These are phyloP conservation scores for Euwallacea fornicatus DNA, from an alignment of 1,140 invertebrate genomes.

Conservation along the genomic window DNA sequence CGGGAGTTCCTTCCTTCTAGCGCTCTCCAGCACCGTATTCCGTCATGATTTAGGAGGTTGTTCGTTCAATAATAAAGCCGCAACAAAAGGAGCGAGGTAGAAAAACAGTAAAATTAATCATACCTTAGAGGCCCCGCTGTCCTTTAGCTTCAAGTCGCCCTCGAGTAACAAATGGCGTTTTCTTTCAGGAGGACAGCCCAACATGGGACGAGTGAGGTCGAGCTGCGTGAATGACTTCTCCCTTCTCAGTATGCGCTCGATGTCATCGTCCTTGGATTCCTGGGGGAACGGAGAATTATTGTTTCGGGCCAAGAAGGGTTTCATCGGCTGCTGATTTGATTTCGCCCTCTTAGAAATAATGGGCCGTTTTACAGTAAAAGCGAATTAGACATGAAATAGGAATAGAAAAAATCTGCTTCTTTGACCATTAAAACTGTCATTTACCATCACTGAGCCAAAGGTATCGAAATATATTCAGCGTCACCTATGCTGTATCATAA, in stretches of 20 bases:
- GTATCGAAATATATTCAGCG: too few relatives aligned
- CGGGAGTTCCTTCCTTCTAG: too few relatives aligned
- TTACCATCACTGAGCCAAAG: too few relatives aligned
- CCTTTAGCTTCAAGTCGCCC: conserved; percentile 83
- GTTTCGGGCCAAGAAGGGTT: neutral
- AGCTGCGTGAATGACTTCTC: conserved; percentile 63
- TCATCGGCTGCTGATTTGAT: too few relatives aligned
- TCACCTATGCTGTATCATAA: too few relatives aligned
- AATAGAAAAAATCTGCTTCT: neutral
- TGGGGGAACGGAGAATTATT: conserved; percentile 28
- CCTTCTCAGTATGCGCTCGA: conserved; percentile 67
- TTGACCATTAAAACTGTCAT: too few relatives aligned
- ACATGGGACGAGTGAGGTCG: conserved; percentile 83
- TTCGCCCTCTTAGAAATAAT: neutral
- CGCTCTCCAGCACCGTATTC: neutral
- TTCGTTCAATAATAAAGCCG: conserved; percentile 3
- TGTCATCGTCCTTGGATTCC: conserved; percentile 73
- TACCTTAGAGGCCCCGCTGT: conserved; percentile 72
- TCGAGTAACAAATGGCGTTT: conserved; percentile 80
- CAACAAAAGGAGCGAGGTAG: conserved; percentile 4
- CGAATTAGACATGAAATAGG: neutral
- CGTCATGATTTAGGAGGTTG: conserved; percentile 16
- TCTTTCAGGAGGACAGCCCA: conserved; percentile 73
- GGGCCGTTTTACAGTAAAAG: neutral
- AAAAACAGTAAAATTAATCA: conserved; percentile 18